Evolutionary conservation across 1,140 invertebrate genomes (phyloP).

Genomic region (Procambarus clarkii): DNA sequence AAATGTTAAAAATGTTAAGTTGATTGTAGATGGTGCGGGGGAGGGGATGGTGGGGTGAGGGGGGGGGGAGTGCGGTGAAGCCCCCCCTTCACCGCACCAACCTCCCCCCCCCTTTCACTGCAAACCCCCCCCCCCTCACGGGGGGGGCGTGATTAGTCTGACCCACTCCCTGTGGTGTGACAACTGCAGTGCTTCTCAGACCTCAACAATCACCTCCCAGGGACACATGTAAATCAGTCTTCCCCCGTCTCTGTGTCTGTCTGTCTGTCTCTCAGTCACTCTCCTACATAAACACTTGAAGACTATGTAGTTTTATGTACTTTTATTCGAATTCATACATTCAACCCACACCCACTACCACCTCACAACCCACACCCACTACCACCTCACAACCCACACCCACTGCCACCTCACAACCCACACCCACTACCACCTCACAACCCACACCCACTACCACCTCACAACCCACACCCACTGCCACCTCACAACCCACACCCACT

Average conservation of each 20-base stretch:
- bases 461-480: not conserved
- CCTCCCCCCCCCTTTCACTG: constrained; percentile 27
- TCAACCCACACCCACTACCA: not conserved
- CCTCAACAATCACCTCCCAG: too few relatives aligned
- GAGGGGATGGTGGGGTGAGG: not conserved
- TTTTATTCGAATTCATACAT: too few relatives aligned
- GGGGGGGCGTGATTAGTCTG: too few relatives aligned
- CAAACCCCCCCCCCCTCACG: not conserved
- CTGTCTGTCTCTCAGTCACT: constrained; percentile 36
- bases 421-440: not conserved
- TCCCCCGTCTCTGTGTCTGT: constrained; percentile 36
- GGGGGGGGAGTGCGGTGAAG: not conserved
- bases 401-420: not conserved
- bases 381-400: not conserved
- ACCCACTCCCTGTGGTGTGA: too few relatives aligned
- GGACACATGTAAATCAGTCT: too few relatives aligned
- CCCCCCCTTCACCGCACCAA: not conserved
- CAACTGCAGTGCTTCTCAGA: not conserved
- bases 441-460: not conserved
- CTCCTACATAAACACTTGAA: constrained; percentile 11
- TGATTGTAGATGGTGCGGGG: not conserved
- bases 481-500: not conserved
- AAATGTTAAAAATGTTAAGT: not conserved
- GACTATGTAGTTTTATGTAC: too few relatives aligned
- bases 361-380: not conserved